These are phyloP conservation scores for Coelopa frigida DNA, from an alignment of 1,140 invertebrate species.

Conservation along the genomic window DNA sequence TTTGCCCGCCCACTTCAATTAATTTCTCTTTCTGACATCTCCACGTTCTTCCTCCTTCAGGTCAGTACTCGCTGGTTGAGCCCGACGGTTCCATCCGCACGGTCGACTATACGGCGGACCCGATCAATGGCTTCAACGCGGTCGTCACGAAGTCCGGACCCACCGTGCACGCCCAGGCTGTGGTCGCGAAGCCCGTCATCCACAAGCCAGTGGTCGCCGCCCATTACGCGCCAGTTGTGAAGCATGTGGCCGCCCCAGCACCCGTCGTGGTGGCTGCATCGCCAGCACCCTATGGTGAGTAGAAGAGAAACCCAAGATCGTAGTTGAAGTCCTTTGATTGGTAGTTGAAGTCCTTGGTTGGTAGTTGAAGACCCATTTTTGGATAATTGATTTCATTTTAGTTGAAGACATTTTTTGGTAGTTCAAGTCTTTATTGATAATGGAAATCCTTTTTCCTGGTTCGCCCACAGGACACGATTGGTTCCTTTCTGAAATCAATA, in stretches of 20 bases:
- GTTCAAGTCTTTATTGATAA: too few relatives aligned
- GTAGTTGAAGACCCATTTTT: too few relatives aligned
- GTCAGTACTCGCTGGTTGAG: slow-evolving; percentile 60
- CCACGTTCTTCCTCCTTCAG: slow-evolving; percentile 27
- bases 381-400: too few relatives aligned
- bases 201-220: slow-evolving; percentile 33
- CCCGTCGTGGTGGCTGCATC: slow-evolving; percentile 37
- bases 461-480: too few relatives aligned
- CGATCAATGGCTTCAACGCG: slow-evolving; percentile 52
- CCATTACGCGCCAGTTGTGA: slow-evolving; percentile 29
- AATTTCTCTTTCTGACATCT: not conserved
- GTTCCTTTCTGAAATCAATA: too few relatives aligned
- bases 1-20: too few relatives aligned
- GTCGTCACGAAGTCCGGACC: slow-evolving; percentile 52
- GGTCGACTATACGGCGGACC: slow-evolving; percentile 56
- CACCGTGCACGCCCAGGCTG: slow-evolving; percentile 45
- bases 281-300: slow-evolving; percentile 47
- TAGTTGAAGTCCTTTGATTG: too few relatives aligned
- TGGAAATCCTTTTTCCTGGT: too few relatives aligned
- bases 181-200: slow-evolving; percentile 35
- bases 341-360: too few relatives aligned
- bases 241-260: slow-evolving; percentile 30
- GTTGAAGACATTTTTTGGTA: too few relatives aligned
- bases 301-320: not conserved
- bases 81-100: slow-evolving; percentile 61